Percentiles rank a stretch among this genome's conserved stretches.
phyloP scores from a whole-genome alignment of 2,888 invertebrate species.

The Chaetoderma sp. region DNA sequence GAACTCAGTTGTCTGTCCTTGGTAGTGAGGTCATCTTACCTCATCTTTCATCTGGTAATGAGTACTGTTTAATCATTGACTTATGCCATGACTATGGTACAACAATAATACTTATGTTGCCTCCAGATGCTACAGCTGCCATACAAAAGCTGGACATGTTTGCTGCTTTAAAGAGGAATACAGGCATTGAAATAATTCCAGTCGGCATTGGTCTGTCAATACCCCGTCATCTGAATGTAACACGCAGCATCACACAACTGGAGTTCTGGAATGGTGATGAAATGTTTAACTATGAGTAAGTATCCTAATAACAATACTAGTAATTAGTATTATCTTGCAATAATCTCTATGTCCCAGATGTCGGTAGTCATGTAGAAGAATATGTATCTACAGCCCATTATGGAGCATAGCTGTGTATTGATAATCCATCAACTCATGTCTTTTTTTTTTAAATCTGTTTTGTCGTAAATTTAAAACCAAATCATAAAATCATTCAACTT shows the following conservation, averaged over 20 bases:
- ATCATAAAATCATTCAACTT: too few species aligned
- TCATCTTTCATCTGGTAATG: neutral
- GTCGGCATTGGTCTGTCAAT: neutral
- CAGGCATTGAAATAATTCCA: neutral
- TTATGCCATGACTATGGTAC: neutral
- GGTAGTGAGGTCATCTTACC: neutral
- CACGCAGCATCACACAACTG: neutral
- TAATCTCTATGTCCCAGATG: too few species aligned
- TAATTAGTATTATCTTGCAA: too few species aligned
- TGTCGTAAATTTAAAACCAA: too few species aligned
- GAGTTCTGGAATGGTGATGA: constrained; percentile 5
- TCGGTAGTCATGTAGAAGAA: too few species aligned
- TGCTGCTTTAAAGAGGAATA: neutral
- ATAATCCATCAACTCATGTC: too few species aligned
- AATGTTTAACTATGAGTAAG: constrained; percentile 1
- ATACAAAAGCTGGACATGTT: neutral
- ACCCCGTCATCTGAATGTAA: neutral
- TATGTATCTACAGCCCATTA: too few species aligned
- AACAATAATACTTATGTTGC: constrained; percentile 1
- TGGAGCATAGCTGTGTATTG: too few species aligned
- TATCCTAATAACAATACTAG: too few species aligned
- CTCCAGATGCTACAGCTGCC: neutral
- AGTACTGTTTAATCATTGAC: constrained; percentile 3
- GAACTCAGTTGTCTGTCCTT: neutral
- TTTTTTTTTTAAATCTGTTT: too few species aligned